A percentile compares a stretch with the other conserved stretches of the same genome.
phyloP scores from a whole-genome alignment of 1,140 invertebrate species.

The Drosophila nigrodunni region DNA sequence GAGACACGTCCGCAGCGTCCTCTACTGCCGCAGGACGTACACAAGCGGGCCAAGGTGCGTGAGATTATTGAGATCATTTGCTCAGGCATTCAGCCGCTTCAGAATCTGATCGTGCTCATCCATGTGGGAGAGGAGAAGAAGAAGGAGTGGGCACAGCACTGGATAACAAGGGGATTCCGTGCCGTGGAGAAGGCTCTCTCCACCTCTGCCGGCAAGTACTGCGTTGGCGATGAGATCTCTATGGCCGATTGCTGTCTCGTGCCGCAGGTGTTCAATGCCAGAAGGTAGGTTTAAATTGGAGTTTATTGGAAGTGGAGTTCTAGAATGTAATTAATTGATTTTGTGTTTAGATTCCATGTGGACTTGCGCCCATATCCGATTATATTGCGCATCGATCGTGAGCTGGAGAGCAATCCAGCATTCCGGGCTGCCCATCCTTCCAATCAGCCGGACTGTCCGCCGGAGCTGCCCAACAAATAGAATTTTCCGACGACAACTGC shows the following conservation, averaged over 20 bases:
- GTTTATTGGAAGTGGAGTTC: neutral
- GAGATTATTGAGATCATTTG: constrained; percentile 91
- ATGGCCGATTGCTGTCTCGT: constrained; percentile 97
- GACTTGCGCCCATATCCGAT: constrained; percentile 95
- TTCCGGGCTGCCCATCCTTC: constrained; percentile 95
- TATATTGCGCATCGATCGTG: constrained; percentile 93
- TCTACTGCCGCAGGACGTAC: constrained; percentile 93
- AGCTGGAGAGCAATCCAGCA: constrained; percentile 93
- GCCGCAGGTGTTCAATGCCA: constrained; percentile 96
- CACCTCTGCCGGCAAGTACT: constrained; percentile 95
- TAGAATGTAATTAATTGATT: neutral
- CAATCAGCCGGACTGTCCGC: constrained; percentile 96
- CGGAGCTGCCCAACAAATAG: constrained; percentile 90
- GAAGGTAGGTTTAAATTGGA: constrained; percentile 86
- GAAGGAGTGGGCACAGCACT: constrained; percentile 96
- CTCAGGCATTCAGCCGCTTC: constrained; percentile 97
- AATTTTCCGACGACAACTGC: constrained; percentile 84
- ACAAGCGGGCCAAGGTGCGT: constrained; percentile 93
- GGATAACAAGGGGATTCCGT: constrained; percentile 95
- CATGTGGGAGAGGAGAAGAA: constrained; percentile 94
- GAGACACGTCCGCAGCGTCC: constrained; percentile 94
- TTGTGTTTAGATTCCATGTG: constrained; percentile 90
- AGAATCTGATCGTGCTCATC: constrained; percentile 95
- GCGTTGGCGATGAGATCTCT: constrained; percentile 96
- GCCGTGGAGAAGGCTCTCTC: constrained; percentile 95